Conservation (phyloP, 2,888 invertebrate genomes). For the Archips xylosteana region DNA sequence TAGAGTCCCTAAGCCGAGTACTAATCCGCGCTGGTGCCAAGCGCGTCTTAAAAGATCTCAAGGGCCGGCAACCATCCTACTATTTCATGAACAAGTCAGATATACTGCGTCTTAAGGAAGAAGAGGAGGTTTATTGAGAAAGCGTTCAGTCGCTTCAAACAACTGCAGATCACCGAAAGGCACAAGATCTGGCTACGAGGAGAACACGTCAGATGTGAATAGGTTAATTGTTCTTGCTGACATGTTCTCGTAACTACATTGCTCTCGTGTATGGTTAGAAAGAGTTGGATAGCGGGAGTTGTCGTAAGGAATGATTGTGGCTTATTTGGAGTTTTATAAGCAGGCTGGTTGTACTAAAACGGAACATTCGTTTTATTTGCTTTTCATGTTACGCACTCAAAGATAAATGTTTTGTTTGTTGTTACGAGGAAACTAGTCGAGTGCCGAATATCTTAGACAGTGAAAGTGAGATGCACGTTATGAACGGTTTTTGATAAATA, state of each 20-base stretch:
- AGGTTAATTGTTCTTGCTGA: neutral
- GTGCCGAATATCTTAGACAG: slow-evolving; percentile 57
- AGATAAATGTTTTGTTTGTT: slow-evolving; percentile 25
- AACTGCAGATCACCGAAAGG: neutral
- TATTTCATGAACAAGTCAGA: slow-evolving; percentile 97
- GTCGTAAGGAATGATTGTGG: slow-evolving; percentile 51
- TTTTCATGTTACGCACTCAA: slow-evolving; percentile 56
- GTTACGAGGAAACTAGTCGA: slow-evolving; percentile 42
- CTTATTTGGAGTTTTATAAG: slow-evolving; percentile 50
- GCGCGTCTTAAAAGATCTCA: slow-evolving; percentile 93
- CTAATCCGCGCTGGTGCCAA: slow-evolving; percentile 94
- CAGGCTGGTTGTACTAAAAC: slow-evolving; percentile 47
- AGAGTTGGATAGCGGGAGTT: neutral
- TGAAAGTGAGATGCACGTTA: slow-evolving; percentile 40
- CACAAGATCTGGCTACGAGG: neutral
- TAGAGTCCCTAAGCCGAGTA: slow-evolving; percentile 92
- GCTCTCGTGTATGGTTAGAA: neutral
- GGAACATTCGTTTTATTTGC: slow-evolving; percentile 50
- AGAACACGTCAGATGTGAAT: neutral
- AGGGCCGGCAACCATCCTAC: slow-evolving; percentile 95
- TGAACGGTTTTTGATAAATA: slow-evolving; percentile 36
- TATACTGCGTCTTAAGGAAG: slow-evolving; percentile 93
- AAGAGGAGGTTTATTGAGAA: slow-evolving; percentile 88
- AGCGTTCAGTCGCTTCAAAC: slow-evolving; percentile 16
- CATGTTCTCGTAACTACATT: neutral